These are phyloP conservation scores for Lochmaea crataegi DNA, from an alignment of 2,888 invertebrate species.

Conservation along the genomic window DNA sequence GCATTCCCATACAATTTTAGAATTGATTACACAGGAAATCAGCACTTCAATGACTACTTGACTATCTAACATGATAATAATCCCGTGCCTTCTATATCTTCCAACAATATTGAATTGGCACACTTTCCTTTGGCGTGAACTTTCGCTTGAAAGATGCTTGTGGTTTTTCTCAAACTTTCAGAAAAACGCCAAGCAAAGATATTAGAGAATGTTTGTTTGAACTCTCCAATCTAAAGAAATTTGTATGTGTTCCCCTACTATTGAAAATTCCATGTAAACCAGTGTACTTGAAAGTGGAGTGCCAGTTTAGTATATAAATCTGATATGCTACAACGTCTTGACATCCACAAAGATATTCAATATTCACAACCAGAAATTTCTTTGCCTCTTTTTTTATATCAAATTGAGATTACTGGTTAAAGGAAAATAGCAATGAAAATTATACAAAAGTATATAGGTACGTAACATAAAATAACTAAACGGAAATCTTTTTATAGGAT, in stretches of 20 bases:
- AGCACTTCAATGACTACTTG: too few relatives aligned
- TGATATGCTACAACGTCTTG: conserved; percentile 12
- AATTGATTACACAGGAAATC: too few relatives aligned
- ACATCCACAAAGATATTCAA: not conserved
- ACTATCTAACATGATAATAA: too few relatives aligned
- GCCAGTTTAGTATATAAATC: conserved; percentile 9
- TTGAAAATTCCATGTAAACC: not conserved
- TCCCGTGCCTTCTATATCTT: too few relatives aligned
- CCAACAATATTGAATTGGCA: too few relatives aligned
- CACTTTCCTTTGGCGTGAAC: too few relatives aligned
- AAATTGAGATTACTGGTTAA: not conserved
- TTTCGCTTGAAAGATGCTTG: too few relatives aligned
- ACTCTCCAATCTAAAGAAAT: not conserved
- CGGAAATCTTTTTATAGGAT: too few relatives aligned
- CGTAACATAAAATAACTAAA: not conserved
- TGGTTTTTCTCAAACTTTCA: not conserved
- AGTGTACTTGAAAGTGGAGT: not conserved
- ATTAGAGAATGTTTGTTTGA: not conserved
- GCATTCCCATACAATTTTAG: too few relatives aligned
- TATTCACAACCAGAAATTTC: not conserved
- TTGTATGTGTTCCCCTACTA: too few relatives aligned
- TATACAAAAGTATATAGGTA: not conserved
- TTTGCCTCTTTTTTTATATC: not conserved
- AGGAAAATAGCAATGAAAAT: not conserved
- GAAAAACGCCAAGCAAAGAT: too few relatives aligned